Conservation (phyloP, 2,797 vertebrate genomes). For the Paguma larvata region DNA sequence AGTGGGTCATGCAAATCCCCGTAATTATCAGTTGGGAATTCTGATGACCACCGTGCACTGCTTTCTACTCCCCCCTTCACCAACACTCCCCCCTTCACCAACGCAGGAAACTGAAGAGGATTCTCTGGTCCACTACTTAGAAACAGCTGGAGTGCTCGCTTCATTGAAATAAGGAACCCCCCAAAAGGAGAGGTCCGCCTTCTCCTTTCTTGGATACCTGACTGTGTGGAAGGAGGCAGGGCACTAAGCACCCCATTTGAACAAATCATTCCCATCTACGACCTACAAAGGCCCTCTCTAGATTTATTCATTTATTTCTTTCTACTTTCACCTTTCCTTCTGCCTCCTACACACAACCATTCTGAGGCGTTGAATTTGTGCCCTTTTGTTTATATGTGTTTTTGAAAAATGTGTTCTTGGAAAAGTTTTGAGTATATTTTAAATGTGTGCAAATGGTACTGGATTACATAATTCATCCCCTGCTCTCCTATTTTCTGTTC, state of each 20-base stretch:
- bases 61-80: neutral
- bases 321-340: neutral
- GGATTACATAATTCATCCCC: neutral
- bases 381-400: neutral
- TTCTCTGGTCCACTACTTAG: neutral
- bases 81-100: neutral
- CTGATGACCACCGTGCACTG: neutral
- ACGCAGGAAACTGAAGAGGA: no score
- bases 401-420: neutral
- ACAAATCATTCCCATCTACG: neutral
- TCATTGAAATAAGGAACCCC: neutral
- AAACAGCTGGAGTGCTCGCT: neutral
- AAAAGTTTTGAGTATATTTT: slow-evolving; percentile 17
- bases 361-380: neutral
- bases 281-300: neutral
- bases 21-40: neutral
- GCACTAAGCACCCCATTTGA: neutral
- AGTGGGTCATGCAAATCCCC: neutral
- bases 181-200: neutral
- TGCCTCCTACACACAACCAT: neutral
- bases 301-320: neutral
- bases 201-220: neutral
- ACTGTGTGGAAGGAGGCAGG: neutral
- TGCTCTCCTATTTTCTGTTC: neutral
- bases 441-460: neutral